Conservation (phyloP, 2,888 invertebrate genomes). For the Eristalis pertinax region DNA sequence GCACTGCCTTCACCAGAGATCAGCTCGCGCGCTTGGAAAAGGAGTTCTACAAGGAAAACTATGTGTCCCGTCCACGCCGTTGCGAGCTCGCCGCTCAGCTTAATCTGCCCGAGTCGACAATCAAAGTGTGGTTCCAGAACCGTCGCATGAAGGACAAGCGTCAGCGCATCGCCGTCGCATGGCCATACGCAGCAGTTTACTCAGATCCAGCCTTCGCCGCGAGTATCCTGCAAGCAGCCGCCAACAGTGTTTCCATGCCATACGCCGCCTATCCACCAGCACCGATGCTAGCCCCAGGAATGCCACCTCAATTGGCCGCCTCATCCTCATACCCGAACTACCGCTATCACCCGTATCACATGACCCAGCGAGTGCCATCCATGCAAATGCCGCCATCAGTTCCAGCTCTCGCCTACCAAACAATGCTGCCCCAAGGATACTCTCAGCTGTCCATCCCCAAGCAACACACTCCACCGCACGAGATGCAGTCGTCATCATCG, state of each 20-base stretch:
- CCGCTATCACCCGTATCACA: conserved; percentile 83
- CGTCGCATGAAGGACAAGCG: conserved; percentile 91
- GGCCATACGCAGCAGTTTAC: conserved; percentile 97
- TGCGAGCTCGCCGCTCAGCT: conserved; percentile 97
- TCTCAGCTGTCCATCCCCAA: conserved; percentile 77
- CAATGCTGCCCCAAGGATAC: conserved; percentile 76
- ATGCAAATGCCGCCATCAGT: conserved; percentile 77
- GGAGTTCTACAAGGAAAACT: conserved; percentile 98
- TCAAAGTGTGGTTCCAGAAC: conserved; percentile 97
- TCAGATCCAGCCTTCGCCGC: conserved; percentile 97
- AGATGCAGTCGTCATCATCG: conserved; percentile 80
- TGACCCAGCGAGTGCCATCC: conserved; percentile 82
- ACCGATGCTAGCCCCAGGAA: conserved; percentile 81
- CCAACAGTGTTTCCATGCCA: conserved; percentile 86
- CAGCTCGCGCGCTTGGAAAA: conserved; percentile 95
- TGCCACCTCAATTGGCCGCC: conserved; percentile 82
- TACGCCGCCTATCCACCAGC: conserved; percentile 85
- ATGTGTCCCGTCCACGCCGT: conserved; percentile 96
- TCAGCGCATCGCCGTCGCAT: conserved; percentile 95
- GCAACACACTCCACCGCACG: conserved; percentile 81
- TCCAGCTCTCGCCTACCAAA: conserved; percentile 69
- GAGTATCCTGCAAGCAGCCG: conserved; percentile 94
- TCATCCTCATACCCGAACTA: conserved; percentile 78
- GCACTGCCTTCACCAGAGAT: conserved; percentile 98
- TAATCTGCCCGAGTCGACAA: conserved; percentile 97